These are phyloP conservation scores for Allophyes oxyacanthae DNA, from an alignment of 2,888 invertebrate species.

Conservation along the genomic window DNA sequence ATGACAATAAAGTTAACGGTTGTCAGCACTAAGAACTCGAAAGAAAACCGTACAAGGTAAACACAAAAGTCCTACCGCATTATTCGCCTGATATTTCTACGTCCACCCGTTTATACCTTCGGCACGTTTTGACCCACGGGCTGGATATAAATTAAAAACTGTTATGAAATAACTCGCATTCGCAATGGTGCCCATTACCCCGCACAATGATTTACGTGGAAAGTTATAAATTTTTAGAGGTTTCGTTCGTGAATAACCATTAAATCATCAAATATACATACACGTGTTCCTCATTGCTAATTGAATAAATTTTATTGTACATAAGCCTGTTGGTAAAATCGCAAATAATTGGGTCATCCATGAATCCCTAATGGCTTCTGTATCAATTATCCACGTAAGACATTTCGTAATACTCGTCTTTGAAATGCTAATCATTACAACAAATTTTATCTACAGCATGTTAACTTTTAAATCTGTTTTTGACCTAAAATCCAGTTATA, in stretches of 20 bases:
- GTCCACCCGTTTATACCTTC: constrained; percentile 8
- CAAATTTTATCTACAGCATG: too few relatives aligned
- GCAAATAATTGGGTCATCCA: too few relatives aligned
- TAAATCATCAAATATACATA: constrained; percentile 30
- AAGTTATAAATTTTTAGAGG: constrained; percentile 27
- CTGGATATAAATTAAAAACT: constrained; percentile 49
- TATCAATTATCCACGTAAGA: too few relatives aligned
- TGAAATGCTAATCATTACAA: too few relatives aligned
- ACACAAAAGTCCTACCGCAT: not conserved
- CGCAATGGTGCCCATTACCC: constrained; percentile 38
- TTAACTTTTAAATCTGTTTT: too few relatives aligned
- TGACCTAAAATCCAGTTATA: too few relatives aligned
- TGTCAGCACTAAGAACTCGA: not conserved
- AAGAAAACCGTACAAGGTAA: constrained; percentile 6
- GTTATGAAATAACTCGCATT: constrained; percentile 43
- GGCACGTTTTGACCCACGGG: constrained; percentile 25
- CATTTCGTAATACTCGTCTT: too few relatives aligned
- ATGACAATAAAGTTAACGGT: too few relatives aligned
- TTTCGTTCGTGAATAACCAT: constrained; percentile 28
- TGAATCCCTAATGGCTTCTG: too few relatives aligned
- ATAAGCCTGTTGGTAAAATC: too few relatives aligned
- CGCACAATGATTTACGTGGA: constrained; percentile 36
- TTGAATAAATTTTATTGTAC: constrained; percentile 5
- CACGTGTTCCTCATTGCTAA: not conserved
- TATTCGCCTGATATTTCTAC: constrained; percentile 10